Conservation (phyloP, 2,888 invertebrate genomes). For the Caenorhabditis sp. region DNA sequence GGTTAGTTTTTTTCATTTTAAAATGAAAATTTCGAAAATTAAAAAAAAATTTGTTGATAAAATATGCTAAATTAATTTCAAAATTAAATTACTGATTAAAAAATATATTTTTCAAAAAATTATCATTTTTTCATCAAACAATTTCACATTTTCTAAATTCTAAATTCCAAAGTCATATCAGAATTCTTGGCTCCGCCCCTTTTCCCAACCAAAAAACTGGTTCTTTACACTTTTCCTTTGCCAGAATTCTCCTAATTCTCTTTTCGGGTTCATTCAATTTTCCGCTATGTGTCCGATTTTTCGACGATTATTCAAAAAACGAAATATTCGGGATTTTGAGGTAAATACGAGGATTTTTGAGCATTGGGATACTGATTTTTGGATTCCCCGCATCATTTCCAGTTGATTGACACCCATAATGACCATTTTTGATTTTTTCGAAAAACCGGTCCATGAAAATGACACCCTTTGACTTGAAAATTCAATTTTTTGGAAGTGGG, state of each 20-base stretch:
- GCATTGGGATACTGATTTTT: not conserved
- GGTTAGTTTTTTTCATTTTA: not conserved
- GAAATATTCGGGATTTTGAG: not conserved
- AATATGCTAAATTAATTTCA: too few relatives aligned
- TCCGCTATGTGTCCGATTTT: not conserved
- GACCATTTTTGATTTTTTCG: not conserved
- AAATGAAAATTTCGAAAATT: too few relatives aligned
- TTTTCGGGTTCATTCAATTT: not conserved
- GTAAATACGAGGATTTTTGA: not conserved
- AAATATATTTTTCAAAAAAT: not conserved
- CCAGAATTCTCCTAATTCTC: not conserved
- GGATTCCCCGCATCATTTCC: not conserved
- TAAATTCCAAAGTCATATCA: not conserved
- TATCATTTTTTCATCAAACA: too few relatives aligned
- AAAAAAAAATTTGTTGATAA: too few relatives aligned
- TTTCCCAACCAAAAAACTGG: not conserved
- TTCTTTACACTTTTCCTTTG: not conserved
- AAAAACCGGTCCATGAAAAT: not conserved
- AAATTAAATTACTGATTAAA: too few relatives aligned
- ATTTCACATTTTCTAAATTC: too few relatives aligned
- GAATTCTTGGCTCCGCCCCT: not conserved
- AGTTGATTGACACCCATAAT: not conserved
- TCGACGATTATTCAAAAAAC: not conserved
- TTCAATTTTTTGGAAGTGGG: too few relatives aligned
- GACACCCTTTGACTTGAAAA: not conserved